Conservation (phyloP, 2,797 vertebrate genomes). For the Channallabes apus region DNA sequence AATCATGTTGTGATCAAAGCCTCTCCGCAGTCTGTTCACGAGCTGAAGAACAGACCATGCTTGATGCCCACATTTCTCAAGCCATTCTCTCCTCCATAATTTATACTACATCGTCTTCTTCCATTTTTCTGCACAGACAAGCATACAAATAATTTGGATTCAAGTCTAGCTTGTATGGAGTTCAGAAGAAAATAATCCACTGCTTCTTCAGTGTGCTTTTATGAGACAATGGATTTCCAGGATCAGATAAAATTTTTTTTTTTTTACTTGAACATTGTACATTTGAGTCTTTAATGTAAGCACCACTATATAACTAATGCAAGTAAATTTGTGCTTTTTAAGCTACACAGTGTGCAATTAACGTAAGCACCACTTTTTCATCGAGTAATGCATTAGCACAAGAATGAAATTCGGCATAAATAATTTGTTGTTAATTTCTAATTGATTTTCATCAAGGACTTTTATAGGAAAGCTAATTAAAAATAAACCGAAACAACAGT, state of each 20-base stretch:
- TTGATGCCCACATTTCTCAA: constrained; percentile 27
- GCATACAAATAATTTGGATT: constrained; percentile 13
- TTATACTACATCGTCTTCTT: constrained; percentile 7
- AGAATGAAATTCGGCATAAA: no score
- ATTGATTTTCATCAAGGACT: background rate
- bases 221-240: background rate
- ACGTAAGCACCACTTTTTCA: background rate
- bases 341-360: background rate
- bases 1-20: constrained; percentile 27
- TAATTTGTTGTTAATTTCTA: background rate
- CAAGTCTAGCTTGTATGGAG: background rate
- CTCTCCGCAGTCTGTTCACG: constrained; percentile 15
- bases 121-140: constrained; percentile 24
- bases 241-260: no score
- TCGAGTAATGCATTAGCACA: background rate
- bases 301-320: background rate
- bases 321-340: background rate
- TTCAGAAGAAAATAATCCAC: background rate
- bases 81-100: constrained; percentile 28
- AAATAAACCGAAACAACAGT: background rate
- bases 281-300: background rate
- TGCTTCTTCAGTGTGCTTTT: background rate
- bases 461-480: background rate
- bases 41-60: constrained; percentile 25
- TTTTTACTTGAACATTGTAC: background rate